Percentiles rank a stretch among this genome's conserved stretches.
Conservation (phyloP, 1,140 invertebrate genomes). For the Trachymyrmex cornetzi region DNA sequence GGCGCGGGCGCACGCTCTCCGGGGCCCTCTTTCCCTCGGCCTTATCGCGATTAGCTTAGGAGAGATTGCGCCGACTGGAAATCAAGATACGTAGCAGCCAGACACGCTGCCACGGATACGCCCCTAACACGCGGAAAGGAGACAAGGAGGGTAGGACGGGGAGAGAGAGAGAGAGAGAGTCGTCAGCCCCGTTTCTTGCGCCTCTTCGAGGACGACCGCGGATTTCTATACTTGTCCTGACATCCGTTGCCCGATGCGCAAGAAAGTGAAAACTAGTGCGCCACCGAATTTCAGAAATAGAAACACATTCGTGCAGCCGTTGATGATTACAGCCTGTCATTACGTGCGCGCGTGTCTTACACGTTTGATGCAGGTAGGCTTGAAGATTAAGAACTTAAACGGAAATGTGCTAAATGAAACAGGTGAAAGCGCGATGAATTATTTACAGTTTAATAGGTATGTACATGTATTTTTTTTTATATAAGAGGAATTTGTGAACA, state of each 20-base stretch:
- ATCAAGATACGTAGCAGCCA: slow-evolving; percentile 51
- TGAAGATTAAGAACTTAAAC: not conserved
- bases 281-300: slow-evolving; percentile 25
- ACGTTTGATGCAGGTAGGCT: not conserved
- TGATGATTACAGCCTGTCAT: not conserved
- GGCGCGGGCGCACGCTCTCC: slow-evolving; percentile 42
- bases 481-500: not conserved
- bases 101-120: slow-evolving; percentile 24
- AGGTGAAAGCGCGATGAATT: slow-evolving; percentile 9
- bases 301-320: not conserved
- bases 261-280: slow-evolving; percentile 5
- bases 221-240: slow-evolving; percentile 19
- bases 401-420: not conserved
- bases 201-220: slow-evolving; percentile 32
- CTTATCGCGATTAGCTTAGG: slow-evolving; percentile 59
- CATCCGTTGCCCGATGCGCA: slow-evolving; percentile 9
- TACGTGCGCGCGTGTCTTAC: not conserved
- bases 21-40: slow-evolving; percentile 30
- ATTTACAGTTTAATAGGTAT: not conserved
- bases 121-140: slow-evolving; percentile 14
- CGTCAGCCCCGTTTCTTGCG: slow-evolving; percentile 12
- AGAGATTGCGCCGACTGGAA: slow-evolving; percentile 59
- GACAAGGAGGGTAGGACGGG: not conserved
- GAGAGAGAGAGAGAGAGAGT: not conserved
- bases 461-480: too few species aligned